Percentiles rank a stretch among this genome's conserved stretches.
Evolutionary conservation across 2,888 invertebrate species (phyloP).

Genomic region (Eristalis arbustorum): DNA sequence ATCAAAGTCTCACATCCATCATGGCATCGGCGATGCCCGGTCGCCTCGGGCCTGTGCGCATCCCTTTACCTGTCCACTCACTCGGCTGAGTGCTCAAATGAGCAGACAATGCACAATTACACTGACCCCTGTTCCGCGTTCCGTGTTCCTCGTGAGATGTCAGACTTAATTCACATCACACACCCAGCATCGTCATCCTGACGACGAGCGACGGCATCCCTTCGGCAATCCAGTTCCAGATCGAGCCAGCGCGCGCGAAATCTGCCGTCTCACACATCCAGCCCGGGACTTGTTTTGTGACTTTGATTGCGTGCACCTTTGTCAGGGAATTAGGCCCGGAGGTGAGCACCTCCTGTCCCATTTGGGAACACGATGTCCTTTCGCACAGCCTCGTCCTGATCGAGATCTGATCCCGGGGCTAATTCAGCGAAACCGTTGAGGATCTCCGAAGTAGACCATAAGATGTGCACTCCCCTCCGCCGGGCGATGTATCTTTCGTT

Average conservation of each 20-base stretch:
- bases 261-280: slow-evolving; percentile 37
- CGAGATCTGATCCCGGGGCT: slow-evolving; percentile 16
- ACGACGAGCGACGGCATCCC: slow-evolving; percentile 3
- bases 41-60: slow-evolving; percentile 12
- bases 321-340: slow-evolving; percentile 54
- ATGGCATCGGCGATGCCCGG: slow-evolving; percentile 49
- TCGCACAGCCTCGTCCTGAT: background rate
- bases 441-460: slow-evolving; percentile 68
- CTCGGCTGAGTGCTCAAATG: slow-evolving; percentile 37
- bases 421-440: slow-evolving; percentile 71
- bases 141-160: slow-evolving; percentile 51
- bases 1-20: slow-evolving; percentile 73
- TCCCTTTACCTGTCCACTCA: slow-evolving; percentile 37
- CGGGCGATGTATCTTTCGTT: slow-evolving; percentile 30
- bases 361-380: slow-evolving; percentile 50
- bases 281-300: slow-evolving; percentile 54
- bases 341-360: slow-evolving; percentile 65
- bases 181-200: background rate
- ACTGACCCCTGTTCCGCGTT: slow-evolving; percentile 71
- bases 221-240: slow-evolving; percentile 31
- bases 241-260: slow-evolving; percentile 36
- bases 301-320: slow-evolving; percentile 60
- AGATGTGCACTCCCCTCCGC: slow-evolving; percentile 16
- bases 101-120: slow-evolving; percentile 69
- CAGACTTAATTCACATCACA: slow-evolving; percentile 72